Evolutionary conservation across 2,888 invertebrate genomes (phyloP), one percentile per base, ranked within the genome.

Genomic region (Rutpela maculata): DNA sequence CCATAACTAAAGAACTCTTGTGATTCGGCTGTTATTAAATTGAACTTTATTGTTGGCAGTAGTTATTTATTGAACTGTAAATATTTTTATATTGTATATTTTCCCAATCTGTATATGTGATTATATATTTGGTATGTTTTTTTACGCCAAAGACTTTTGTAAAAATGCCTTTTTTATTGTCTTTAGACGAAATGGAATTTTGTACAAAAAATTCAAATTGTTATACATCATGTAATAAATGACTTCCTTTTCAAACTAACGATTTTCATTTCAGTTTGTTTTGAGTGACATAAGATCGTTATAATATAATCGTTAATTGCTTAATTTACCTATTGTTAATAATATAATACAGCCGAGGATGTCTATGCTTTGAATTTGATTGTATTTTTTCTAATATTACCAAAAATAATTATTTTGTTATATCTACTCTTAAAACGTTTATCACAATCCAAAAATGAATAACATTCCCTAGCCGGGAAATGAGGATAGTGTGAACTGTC

Each of bases 61-160:
- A 70, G 67, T 74, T 78, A 76, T 80, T 78, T 77, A 80, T 80
- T 80, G 62, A 78, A 74, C 55, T 80, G 77, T 80, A 78, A 78
- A 80, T 80, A 80, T 80, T 78, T 78, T 80, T 80, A 74, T 80
- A 77, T 74, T 75, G 26, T 78, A 63, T 76, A 75, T 59, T 73
- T 69, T 76, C 73, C 26, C 67, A 69, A 74, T 76, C 69, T 59
- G 43, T 43, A 60, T 60, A 70, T 60, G 70, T 70, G 70, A 70
- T 70, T 59, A 59, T 60, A 60, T 70, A 70, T 43, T 76, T 59
- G 72, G 59, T 72, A 76, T 75, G 63, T 70, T 78, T 75, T 75
- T 79, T 76, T 75, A 80, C 74, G 78, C 80, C 80, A 80, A 80
- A 80, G 78, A 80, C 74, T 78, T 66, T 74, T 73, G 62, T 73